These are phyloP conservation scores for Chitala chitala DNA, from an alignment of 2,113 vertebrate species.

Conservation along the genomic window DNA sequence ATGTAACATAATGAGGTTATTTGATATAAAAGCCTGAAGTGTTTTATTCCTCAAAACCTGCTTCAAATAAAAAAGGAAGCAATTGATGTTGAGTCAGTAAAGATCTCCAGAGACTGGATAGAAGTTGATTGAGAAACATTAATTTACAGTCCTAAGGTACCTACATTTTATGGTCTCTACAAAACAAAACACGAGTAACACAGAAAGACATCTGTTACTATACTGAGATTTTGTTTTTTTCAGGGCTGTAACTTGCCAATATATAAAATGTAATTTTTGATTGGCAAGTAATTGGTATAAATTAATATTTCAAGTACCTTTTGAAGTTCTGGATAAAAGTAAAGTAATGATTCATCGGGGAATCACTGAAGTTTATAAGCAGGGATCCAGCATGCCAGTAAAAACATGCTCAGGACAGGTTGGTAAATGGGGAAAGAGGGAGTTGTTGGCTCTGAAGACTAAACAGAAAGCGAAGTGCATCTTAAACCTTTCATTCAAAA, in stretches of 20 bases:
- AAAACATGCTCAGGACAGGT: background rate
- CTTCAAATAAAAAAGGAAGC: background rate
- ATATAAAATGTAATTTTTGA: background rate
- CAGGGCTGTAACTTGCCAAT: background rate
- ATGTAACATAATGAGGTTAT: background rate
- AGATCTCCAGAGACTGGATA: slow-evolving; percentile 19
- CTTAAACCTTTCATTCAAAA: slow-evolving; percentile 1
- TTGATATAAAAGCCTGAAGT: background rate
- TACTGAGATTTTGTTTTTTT: background rate
- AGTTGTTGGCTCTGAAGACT: background rate
- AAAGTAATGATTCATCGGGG: slow-evolving; percentile 25
- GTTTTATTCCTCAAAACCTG: background rate
- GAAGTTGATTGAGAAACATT: slow-evolving; percentile 24
- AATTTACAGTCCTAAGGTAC: slow-evolving; percentile 24
- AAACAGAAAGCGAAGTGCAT: no score
- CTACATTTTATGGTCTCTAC: background rate
- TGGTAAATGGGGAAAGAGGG: slow-evolving; percentile 4
- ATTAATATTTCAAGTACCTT: slow-evolving; percentile 26
- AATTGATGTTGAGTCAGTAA: background rate
- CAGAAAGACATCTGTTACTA: slow-evolving; percentile 6
- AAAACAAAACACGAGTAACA: background rate
- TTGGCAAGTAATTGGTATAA: background rate
- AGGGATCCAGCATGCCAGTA: background rate
- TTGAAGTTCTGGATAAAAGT: slow-evolving; percentile 23
- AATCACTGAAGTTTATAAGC: slow-evolving; percentile 28